Conservation (phyloP, 2,888 invertebrate genomes). For the Mayetiola destructor region DNA sequence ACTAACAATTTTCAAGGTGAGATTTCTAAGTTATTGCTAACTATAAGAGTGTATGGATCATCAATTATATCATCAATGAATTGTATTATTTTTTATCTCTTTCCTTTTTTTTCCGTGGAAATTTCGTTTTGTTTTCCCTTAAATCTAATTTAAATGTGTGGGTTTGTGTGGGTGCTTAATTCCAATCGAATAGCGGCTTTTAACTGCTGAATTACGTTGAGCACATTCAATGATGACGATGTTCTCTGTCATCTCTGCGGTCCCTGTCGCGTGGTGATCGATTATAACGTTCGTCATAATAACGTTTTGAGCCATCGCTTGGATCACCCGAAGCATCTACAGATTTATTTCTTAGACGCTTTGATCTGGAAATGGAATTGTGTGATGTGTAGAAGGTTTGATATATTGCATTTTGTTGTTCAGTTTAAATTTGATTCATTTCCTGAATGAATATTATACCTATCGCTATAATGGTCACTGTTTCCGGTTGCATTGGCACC, state of each 20-base stretch:
- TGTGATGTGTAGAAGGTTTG: background rate
- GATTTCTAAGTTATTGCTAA: no score
- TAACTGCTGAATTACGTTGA: conserved; percentile 44
- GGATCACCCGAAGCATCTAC: conserved; percentile 36
- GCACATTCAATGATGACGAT: conserved; percentile 33
- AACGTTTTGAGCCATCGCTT: conserved; percentile 37
- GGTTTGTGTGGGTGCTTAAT: no score
- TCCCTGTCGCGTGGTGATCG: conserved; percentile 54
- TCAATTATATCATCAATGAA: no score
- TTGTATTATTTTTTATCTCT: no score
- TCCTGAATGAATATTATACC: conserved; percentile 1
- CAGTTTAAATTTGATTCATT: background rate
- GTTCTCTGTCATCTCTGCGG: conserved; percentile 49
- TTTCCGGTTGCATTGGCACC: conserved; percentile 23
- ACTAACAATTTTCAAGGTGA: no score
- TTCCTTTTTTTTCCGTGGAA: no score
- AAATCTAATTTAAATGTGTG: no score
- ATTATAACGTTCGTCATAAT: conserved; percentile 79
- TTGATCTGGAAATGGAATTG: conserved; percentile 39
- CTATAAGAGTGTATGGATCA: no score
- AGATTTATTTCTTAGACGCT: conserved; percentile 42
- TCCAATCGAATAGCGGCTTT: no score
- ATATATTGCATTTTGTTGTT: background rate
- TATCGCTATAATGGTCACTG: conserved; percentile 21
- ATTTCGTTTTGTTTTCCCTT: no score